Percentiles rank a stretch among this genome's conserved stretches.
These are phyloP conservation scores for Campylorhamphus procurvoides DNA, from an alignment of 2,113 vertebrate species.

Conservation along the genomic window DNA sequence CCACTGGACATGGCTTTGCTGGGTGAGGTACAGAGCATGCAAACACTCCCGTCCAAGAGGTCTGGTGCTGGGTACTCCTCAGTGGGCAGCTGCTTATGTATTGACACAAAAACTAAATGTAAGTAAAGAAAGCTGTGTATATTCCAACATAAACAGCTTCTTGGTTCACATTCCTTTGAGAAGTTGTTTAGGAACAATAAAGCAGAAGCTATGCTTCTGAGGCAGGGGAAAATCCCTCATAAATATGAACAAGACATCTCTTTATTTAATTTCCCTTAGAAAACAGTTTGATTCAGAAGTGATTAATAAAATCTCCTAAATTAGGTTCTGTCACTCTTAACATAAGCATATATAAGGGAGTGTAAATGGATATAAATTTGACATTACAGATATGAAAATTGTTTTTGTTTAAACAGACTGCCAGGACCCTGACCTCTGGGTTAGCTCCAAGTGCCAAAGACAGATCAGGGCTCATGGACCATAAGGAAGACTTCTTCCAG, in stretches of 20 bases:
- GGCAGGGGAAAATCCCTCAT: not conserved
- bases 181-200: not conserved
- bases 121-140: not conserved
- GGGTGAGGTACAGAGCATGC: not conserved
- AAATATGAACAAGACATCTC: not conserved
- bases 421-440: not conserved
- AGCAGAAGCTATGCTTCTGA: not conserved
- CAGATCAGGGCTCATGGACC: not conserved
- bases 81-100: not conserved
- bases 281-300: conserved; percentile 11
- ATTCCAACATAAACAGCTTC: not conserved
- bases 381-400: not conserved
- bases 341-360: not conserved
- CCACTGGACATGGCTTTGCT: not conserved
- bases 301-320: not conserved
- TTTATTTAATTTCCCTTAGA: not conserved
- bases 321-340: not conserved
- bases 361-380: not conserved
- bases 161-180: not conserved
- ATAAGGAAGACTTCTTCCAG: not conserved
- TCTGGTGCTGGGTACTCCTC: not conserved
- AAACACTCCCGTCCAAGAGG: not conserved
- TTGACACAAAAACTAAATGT: not conserved
- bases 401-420: not conserved
- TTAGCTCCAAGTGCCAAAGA: not conserved